phyloP scores from a whole-genome alignment of 1,140 invertebrate genomes.

The Stenopsyche tienmushanensis region DNA sequence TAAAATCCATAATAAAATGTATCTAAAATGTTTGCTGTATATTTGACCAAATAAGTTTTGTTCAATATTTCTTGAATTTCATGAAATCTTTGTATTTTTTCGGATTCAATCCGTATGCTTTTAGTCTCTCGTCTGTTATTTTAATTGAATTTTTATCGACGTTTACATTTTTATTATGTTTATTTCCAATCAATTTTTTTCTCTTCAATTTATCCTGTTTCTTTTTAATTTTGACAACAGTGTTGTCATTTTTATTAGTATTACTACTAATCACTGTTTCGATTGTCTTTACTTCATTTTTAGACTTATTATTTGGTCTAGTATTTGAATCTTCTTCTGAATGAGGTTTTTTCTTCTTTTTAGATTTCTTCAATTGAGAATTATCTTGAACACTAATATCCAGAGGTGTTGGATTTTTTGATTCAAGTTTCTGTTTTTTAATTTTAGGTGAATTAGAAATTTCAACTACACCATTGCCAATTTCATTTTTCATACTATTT shows the following conservation, averaged over 20 bases:
- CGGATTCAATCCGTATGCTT: slow-evolving; percentile 89
- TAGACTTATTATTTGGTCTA: not conserved
- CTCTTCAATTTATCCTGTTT: slow-evolving; percentile 43
- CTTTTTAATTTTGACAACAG: slow-evolving; percentile 40
- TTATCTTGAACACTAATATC: slow-evolving; percentile 39
- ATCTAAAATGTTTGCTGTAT: too few species aligned
- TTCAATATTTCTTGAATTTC: slow-evolving; percentile 56
- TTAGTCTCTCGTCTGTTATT: slow-evolving; percentile 74
- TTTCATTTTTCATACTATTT: not conserved
- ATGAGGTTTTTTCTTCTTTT: slow-evolving; percentile 28
- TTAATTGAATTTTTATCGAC: slow-evolving; percentile 35
- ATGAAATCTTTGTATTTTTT: slow-evolving; percentile 70
- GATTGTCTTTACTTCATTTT: not conserved
- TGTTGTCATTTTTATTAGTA: slow-evolving; percentile 25
- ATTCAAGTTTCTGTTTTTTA: slow-evolving; percentile 17
- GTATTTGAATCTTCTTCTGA: not conserved
- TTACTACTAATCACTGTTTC: slow-evolving; percentile 1
- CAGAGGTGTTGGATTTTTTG: slow-evolving; percentile 29
- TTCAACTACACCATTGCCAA: not conserved
- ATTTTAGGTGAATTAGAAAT: not conserved
- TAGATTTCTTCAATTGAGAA: slow-evolving; percentile 43
- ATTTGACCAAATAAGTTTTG: too few species aligned
- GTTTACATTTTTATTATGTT: slow-evolving; percentile 32
- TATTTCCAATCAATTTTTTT: slow-evolving; percentile 40
- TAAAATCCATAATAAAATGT: too few species aligned